phyloP scores from a whole-genome alignment of 2,113 vertebrate species.

The Telmatochromis sp. region DNA sequence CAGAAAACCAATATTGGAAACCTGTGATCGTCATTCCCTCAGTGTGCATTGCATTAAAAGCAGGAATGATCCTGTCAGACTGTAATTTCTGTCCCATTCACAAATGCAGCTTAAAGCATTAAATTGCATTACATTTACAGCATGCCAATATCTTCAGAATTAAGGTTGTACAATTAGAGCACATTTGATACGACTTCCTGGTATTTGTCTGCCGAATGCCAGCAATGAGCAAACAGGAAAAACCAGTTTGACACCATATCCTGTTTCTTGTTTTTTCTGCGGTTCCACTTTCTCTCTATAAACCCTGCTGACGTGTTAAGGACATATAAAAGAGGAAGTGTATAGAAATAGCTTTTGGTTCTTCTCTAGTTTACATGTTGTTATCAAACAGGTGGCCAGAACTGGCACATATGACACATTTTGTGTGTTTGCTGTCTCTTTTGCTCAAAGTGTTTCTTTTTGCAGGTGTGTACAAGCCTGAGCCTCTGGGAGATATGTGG shows the following conservation, averaged over 20 bases:
- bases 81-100: neutral
- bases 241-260: neutral
- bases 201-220: neutral
- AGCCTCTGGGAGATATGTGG: slow-evolving; percentile 89
- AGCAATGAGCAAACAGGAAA: slow-evolving; percentile 7
- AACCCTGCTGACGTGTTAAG: neutral
- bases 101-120: neutral
- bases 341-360: neutral
- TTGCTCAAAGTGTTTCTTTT: neutral
- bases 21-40: fast-evolving
- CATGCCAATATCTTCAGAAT: neutral
- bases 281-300: neutral
- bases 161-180: neutral
- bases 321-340: neutral
- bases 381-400: neutral
- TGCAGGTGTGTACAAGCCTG: slow-evolving; percentile 90
- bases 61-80: neutral
- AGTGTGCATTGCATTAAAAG: neutral
- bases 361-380: too few relatives aligned
- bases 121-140: neutral
- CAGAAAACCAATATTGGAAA: neutral
- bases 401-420: neutral
- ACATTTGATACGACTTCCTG: neutral
- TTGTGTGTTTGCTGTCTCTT: neutral
- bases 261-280: neutral